phyloP scores from a whole-genome alignment of 2,797 vertebrate genomes.

The Remorina albescens region DNA sequence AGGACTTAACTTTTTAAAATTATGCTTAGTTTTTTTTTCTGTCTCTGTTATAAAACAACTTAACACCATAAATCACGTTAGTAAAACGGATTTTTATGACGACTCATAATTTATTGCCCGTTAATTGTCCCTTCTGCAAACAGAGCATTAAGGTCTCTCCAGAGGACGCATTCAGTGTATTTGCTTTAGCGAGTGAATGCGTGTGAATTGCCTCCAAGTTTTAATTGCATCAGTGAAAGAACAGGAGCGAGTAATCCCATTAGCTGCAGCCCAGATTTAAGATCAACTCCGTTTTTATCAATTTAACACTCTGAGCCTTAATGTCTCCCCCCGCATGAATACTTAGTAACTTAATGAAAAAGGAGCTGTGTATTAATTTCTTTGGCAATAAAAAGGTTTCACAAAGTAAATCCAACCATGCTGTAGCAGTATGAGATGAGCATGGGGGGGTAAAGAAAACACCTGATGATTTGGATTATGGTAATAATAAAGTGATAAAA shows the following conservation, averaged over 20 bases:
- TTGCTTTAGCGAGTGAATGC: conserved; percentile 64
- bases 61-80: conserved; percentile 40
- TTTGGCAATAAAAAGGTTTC: too few relatives aligned
- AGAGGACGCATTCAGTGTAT: conserved; percentile 67
- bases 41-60: not conserved
- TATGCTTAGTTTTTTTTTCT: not conserved
- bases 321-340: not conserved
- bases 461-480: conserved; percentile 1
- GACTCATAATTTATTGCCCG: conserved; percentile 68
- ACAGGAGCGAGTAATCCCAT: conserved; percentile 76
- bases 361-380: not conserved
- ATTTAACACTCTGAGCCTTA: conserved; percentile 23
- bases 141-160: conserved; percentile 54
- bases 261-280: conserved; percentile 61
- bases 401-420: not conserved
- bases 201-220: conserved; percentile 69
- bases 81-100: conserved; percentile 45
- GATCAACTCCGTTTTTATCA: conserved; percentile 47
- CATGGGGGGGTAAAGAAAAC: not conserved
- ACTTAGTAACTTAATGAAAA: not conserved
- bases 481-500: conserved; percentile 32
- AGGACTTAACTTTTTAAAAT: not conserved
- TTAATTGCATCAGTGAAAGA: conserved; percentile 80
- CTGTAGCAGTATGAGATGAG: not conserved
- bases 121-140: conserved; percentile 74